Evolutionary conservation across 2,797 vertebrate species (phyloP).

Genomic region (Lagorchestes hirsutus): DNA sequence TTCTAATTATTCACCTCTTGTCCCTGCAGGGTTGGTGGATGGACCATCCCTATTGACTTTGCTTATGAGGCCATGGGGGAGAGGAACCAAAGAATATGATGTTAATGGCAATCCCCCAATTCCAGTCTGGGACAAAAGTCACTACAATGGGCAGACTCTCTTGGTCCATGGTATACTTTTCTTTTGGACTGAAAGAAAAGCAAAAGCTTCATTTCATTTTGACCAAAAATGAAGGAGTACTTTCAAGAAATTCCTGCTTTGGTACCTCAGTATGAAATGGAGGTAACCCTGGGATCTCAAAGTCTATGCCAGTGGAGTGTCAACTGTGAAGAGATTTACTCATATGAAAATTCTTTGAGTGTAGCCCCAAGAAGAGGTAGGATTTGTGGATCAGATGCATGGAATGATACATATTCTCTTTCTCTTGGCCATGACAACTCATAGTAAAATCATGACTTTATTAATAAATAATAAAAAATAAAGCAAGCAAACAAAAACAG

Average conservation of each 20-base stretch:
- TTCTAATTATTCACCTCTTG: not conserved
- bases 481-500: not conserved
- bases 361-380: not conserved
- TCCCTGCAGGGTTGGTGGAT: not conserved
- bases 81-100: not conserved
- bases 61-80: not conserved
- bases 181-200: not conserved
- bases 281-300: not conserved
- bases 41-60: not conserved
- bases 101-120: not conserved
- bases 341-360: not conserved
- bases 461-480: not conserved
- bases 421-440: not conserved
- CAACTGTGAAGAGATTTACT: not conserved
- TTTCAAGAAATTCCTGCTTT: not conserved
- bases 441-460: not conserved
- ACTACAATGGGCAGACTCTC: not conserved
- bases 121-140: not conserved
- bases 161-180: not conserved
- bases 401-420: not conserved
- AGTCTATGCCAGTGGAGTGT: not conserved
- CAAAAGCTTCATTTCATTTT: not conserved
- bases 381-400: not conserved
- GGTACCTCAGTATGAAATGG: not conserved
- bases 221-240: not conserved